Base-by-base conservation (phyloP, 2,797 vertebrate genomes). In the Okamejei kenojei region DNA sequence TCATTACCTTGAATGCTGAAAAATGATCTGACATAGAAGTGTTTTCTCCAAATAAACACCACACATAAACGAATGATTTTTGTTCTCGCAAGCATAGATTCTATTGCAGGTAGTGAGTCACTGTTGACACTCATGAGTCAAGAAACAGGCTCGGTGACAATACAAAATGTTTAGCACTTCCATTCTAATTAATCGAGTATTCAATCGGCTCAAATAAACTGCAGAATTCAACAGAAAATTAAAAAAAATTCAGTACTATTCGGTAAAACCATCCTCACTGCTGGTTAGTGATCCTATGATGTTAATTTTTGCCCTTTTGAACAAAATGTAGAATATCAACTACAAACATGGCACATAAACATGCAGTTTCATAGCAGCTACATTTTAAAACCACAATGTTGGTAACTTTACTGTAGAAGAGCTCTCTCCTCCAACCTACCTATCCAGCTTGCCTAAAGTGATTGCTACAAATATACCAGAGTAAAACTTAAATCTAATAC, bases 101-200 rank as follows among this genome's bases (percentile, higher is more conserved):
- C 68, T 91, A 65, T 91, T 45, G 38, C 68, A 74, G 65, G 35
- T 23, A 21, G 71, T 91, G 88, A 91, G 32, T 38, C 88, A 73
- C 19, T 21, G 7, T 21, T 45, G 88, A 38, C 65, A 91, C 58
- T n/a, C 82, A 84, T 84, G 82, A 63, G 82, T 29, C n/a, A 86
- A 63, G n/a, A 29, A 86, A 65, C 58, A 86, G 58, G 1, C 88
- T 91, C 32, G 8, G 32, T 63, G 35, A 90, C 19, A 73, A n/a
- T 76, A 74, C 23, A 76, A 29, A 76, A 91, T 23, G 61, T 76
- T 92, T 45, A 63, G 5, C 35, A 92, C 54, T 76, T 74, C 1
- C 58, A 32, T 92, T 92, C 71, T 76, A 76, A 92, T 74, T n/a
- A 76, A 76, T 17, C 15, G 29, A 26, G 10, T 35, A 73, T 76